Percentiles rank a stretch among this genome's conserved stretches.
Evolutionary conservation across 1,140 invertebrate species (phyloP).

Genomic region (Hirudo medicinalis): DNA sequence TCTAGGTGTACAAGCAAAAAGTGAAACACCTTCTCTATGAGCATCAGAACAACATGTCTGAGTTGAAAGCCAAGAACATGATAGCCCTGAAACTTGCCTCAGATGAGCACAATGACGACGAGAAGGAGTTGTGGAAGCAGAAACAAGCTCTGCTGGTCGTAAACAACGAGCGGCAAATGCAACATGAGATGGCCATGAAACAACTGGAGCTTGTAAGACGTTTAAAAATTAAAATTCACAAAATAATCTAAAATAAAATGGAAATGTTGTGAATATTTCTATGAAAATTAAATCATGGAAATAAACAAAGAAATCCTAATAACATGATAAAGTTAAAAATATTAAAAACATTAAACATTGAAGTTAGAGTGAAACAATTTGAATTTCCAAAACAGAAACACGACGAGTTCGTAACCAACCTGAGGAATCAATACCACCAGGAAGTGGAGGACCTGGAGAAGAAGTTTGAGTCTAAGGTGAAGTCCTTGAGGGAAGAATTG

Average conservation of each 20-base stretch:
- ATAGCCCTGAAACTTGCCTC: slow-evolving; percentile 60
- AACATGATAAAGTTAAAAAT: too few species aligned
- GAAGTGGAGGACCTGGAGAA: slow-evolving; percentile 62
- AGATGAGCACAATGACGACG: slow-evolving; percentile 58
- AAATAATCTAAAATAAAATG: too few species aligned
- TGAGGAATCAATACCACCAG: slow-evolving; percentile 57
- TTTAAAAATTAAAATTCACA: neutral
- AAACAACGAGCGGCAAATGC: slow-evolving; percentile 57
- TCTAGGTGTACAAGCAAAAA: slow-evolving; percentile 66
- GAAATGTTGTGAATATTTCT: too few species aligned
- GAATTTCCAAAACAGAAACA: slow-evolving; percentile 36
- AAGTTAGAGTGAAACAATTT: too few species aligned
- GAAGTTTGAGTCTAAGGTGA: slow-evolving; percentile 65
- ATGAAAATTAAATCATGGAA: neutral
- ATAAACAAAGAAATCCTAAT: too few species aligned
- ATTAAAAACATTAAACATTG: too few species aligned
- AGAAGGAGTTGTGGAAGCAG: slow-evolving; percentile 61
- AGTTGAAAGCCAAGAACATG: slow-evolving; percentile 61
- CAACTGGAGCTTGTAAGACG: slow-evolving; percentile 49
- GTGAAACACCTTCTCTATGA: slow-evolving; percentile 82
- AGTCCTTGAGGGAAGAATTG: slow-evolving; percentile 56
- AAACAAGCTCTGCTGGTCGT: slow-evolving; percentile 60
- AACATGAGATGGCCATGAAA: slow-evolving; percentile 52
- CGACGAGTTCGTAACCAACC: slow-evolving; percentile 52
- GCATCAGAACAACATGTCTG: slow-evolving; percentile 66